Evolutionary conservation across 2,113 vertebrate species (phyloP).

Genomic region (Crotophaga sulcirostris): DNA sequence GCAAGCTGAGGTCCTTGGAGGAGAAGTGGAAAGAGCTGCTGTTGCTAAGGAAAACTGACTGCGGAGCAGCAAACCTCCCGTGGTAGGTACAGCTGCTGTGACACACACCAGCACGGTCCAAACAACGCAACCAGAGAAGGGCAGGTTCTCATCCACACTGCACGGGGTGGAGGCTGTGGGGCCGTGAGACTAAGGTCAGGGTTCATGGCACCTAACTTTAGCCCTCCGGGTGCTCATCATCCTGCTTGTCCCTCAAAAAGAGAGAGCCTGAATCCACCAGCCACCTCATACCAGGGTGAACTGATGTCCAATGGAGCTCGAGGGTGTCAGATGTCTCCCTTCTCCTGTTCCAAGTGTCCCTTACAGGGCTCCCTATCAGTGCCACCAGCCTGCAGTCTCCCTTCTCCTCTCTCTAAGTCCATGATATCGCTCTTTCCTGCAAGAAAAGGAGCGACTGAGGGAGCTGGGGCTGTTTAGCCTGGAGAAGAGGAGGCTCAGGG

Average conservation of each 20-base stretch:
- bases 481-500: no score
- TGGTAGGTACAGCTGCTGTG: not conserved
- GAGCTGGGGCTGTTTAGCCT: no score
- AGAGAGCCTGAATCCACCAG: not conserved
- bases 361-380: not conserved
- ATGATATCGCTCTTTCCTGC: not conserved
- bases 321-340: not conserved
- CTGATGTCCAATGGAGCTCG: not conserved
- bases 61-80: not conserved
- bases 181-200: not conserved
- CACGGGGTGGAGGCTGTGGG: not conserved
- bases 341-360: not conserved
- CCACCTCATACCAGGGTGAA: not conserved
- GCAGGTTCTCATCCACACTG: not conserved
- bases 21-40: not conserved
- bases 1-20: not conserved
- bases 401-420: fast-evolving
- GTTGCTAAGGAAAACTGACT: not conserved
- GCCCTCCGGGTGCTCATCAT: not conserved
- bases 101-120: not conserved
- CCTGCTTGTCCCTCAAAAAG: not conserved
- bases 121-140: not conserved
- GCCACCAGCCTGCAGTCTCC: not conserved
- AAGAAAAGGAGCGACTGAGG: no score
- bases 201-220: not conserved